Evolutionary conservation across 2,797 vertebrate species (phyloP), one percentile per base, ranked within the genome.

Genomic region (Mormyrops attenuatus): DNA sequence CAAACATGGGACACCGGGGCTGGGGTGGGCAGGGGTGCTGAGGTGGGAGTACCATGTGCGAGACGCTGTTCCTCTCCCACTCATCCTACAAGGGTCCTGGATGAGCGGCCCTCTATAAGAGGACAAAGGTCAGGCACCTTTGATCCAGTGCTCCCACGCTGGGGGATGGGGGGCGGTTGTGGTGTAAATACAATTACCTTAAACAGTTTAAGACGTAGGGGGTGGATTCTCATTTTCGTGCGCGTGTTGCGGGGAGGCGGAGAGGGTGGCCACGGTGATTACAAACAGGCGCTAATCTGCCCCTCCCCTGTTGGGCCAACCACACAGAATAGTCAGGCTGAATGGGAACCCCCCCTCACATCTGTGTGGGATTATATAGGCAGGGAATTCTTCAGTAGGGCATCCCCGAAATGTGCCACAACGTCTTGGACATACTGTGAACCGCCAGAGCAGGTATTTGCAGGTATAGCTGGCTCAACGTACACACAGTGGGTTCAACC

Each of bases 131-230:
- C 94, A 93, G 90, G 90, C 92, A 95, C 94, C 95, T 94, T 90
- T 95, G 94, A 94, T 94, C 95, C 90, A 91, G 92, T 93, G 92
- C 84, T 93, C 95, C 95, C 95, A 95, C 85, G 3, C 80, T 86
- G 92, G 93, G 94, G 94, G 94, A 85, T 85, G 82, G 82, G 82
- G 20, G 82, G 11, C 30, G n/a, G 6, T 11, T 94, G 94, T 92
- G 93, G 95, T 94, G 91, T 92, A 63, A 93, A 94, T 95, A 92
- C 90, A 93, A 95, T 95, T 95, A 95, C 94, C 94, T 95, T 96
- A 96, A 96, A 95, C 94, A 95, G 94, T 95, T 94, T 93, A 93
- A 94, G 93, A 93, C 94, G 94, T 93, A 93, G 87, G 85, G 88
- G 77, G 55, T 47, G 77, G 77, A n/a, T n/a, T 82, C 77, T 82